Base-by-base conservation (phyloP, 2,888 invertebrate species). In the Teinopalpus imperialis region DNA sequence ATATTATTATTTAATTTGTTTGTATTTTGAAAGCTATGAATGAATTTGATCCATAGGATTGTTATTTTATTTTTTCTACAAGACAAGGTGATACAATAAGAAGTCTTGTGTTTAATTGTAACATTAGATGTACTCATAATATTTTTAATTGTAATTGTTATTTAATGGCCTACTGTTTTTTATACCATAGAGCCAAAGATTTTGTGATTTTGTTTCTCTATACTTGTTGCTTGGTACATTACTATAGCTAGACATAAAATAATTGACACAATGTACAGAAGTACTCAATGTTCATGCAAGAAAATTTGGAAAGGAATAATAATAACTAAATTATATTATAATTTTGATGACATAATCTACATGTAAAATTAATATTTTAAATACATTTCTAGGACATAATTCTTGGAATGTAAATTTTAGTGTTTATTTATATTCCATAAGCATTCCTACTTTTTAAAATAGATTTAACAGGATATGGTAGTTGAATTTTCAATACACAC, bases 11-110 rank as follows among this genome's bases (percentile, higher is more conserved):
- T 49, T 26, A 20, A 42, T 36, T 35, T 37, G 40, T 21, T 10
- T 41, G 14, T 32, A 45, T 23, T 37, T 40, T 40, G 16, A 40
- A 52, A 35, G 36, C 23, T 48, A 52, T 53, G 45, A 40, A 46
- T 45, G 46, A 35, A 40, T 35, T 41, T 27, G 46, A 24, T 40
- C 46, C 41, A 39, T 51, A 56, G 61, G 54, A 51, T 60, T 50
- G 48, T 39, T 52, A 20, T 51, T 52, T 52, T 54, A 53, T 56
- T 48, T 56, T 18, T 43, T 48, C 54, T 59, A 56, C 57, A 59
- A 56, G 57, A 52, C 49, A 57, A 39, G 51, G 13, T 35, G 27
- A 35, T 41, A 41, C 27, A 12, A 8, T 40, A 20, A 10, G 12
- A 23, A 35, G 41, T 30, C 16, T 35, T 35, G 16, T 26, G 27